These are phyloP conservation scores for Eupithecia tripunctaria DNA, from an alignment of 2,888 invertebrate genomes.

Conservation along the genomic window DNA sequence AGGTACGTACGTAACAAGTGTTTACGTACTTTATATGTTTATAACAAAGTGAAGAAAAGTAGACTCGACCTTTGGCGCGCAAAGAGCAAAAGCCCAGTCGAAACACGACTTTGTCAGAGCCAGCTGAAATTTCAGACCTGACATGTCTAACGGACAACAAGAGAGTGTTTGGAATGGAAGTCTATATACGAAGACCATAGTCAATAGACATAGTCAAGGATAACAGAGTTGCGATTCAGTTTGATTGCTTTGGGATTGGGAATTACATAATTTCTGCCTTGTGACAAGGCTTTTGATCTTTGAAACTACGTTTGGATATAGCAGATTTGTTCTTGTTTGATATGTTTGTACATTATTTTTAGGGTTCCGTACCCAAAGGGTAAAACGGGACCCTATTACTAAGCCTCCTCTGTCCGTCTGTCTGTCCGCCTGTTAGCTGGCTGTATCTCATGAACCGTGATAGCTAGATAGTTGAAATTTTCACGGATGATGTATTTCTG, in stretches of 20 bases:
- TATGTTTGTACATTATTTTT: not conserved
- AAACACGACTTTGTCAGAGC: not conserved
- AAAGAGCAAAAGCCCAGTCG: not conserved
- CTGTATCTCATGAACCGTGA: too few relatives aligned
- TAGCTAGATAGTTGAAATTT: too few relatives aligned
- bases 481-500: too few relatives aligned
- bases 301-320: not conserved
- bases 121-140: not conserved
- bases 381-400: too few relatives aligned
- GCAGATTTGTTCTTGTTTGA: not conserved
- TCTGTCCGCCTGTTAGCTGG: too few relatives aligned
- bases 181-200: not conserved
- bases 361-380: too few relatives aligned
- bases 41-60: too few relatives aligned
- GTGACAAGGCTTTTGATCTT: conserved; percentile 1
- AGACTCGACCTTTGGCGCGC: not conserved
- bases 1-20: too few relatives aligned
- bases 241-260: conserved; percentile 4
- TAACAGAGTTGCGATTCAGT: not conserved
- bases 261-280: not conserved
- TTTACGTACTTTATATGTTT: too few relatives aligned
- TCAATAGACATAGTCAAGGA: too few relatives aligned
- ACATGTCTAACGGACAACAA: not conserved
- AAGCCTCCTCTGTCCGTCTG: too few relatives aligned
- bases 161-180: not conserved